These are phyloP conservation scores for Calameuta filiformis DNA, from an alignment of 2,888 invertebrate genomes.

Conservation along the genomic window DNA sequence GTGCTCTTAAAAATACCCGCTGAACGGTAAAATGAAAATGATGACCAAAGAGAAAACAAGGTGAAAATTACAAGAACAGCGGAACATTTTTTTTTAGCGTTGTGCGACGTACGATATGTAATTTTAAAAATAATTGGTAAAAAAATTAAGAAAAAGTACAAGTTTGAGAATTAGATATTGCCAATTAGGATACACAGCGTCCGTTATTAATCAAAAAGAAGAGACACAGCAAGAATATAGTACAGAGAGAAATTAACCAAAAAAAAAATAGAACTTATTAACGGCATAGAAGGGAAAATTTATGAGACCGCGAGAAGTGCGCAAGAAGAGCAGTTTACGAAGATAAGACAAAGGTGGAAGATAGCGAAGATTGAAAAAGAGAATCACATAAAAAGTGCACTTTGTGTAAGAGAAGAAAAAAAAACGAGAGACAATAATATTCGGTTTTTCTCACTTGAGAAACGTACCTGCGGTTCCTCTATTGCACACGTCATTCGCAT, in stretches of 20 bases:
- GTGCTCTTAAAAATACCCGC: background rate
- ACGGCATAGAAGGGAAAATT: background rate
- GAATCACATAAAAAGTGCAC: constrained; percentile 6
- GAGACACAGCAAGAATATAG: background rate
- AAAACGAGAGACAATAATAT: constrained; percentile 19
- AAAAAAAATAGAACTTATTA: background rate
- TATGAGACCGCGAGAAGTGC: background rate
- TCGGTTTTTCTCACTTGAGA: constrained; percentile 40
- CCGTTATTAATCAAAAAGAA: background rate
- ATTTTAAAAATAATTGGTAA: background rate
- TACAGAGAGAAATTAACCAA: background rate
- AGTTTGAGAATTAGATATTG: background rate
- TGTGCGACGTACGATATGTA: background rate
- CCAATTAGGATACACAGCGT: background rate
- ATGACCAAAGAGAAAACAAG: constrained; percentile 10
- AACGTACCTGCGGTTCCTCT: constrained; percentile 96
- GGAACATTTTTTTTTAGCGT: constrained; percentile 6
- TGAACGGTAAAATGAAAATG: constrained; percentile 11
- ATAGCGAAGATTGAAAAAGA: background rate
- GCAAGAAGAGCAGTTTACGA: background rate
- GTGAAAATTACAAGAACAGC: constrained; percentile 24
- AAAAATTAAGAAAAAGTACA: background rate
- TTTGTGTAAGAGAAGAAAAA: constrained; percentile 15
- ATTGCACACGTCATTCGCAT: constrained; percentile 95
- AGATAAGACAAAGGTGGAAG: background rate